phyloP scores from a whole-genome alignment of 23 tunicate species.

The Botrylloides violaceus region DNA sequence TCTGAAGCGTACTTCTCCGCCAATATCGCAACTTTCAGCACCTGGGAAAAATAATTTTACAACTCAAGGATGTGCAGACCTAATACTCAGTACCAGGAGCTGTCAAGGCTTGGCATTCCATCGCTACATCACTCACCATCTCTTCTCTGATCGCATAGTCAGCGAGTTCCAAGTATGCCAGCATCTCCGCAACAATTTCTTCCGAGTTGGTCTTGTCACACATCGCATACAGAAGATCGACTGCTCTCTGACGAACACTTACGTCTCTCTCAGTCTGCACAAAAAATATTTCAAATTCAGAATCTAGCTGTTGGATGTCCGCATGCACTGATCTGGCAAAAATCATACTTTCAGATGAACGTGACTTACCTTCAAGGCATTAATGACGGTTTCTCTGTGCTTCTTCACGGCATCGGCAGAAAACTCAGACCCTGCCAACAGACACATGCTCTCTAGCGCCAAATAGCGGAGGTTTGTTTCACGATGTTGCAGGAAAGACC shows the following conservation, averaged over 20 bases:
- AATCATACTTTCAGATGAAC: not conserved
- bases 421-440: constrained; percentile 89
- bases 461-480: constrained; percentile 95
- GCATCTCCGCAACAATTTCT: constrained; percentile 95
- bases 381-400: constrained; percentile 90
- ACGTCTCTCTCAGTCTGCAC: constrained; percentile 91
- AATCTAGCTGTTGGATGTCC: not conserved
- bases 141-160: constrained; percentile 99
- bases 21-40: constrained; percentile 90
- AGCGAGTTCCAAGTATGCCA: constrained; percentile 84
- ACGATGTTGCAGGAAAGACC: constrained; percentile 91
- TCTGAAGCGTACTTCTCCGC: constrained; percentile 98
- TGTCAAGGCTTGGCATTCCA: too few species aligned
- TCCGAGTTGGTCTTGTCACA: constrained; percentile 93
- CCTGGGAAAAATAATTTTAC: constrained; percentile 26
- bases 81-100: too few species aligned
- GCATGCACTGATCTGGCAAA: not conserved
- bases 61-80: not conserved
- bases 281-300: not conserved
- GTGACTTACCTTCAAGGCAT: constrained; percentile 68
- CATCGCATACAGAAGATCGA: constrained; percentile 96
- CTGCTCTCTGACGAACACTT: constrained; percentile 95
- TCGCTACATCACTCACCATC: too few species aligned
- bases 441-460: constrained; percentile 97
- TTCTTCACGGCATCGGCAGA: constrained; percentile 97